A percentile compares a stretch with the other conserved stretches of the same genome.
Evolutionary conservation across 2,797 vertebrate species (phyloP).

Genomic region (Diplodus sargus): DNA sequence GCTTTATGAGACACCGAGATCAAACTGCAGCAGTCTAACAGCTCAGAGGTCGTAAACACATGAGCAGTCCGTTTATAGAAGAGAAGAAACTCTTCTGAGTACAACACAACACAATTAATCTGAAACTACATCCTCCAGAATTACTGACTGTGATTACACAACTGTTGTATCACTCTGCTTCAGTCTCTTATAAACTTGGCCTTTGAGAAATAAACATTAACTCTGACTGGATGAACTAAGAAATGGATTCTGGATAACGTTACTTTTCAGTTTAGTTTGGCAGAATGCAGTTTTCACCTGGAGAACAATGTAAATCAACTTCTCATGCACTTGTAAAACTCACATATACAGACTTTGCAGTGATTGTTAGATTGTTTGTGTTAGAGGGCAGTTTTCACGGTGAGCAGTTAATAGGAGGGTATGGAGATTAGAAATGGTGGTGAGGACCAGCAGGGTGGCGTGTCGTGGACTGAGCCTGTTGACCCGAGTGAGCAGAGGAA

Average conservation of each 20-base stretch:
- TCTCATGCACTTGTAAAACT: not conserved
- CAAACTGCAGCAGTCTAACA: slow-evolving; percentile 11
- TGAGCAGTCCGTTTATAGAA: not conserved
- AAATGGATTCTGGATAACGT: not conserved
- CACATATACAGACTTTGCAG: not conserved
- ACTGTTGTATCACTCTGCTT: not conserved
- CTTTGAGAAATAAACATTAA: not conserved
- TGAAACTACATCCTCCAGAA: no score
- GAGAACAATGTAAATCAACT: not conserved
- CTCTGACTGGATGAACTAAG: not conserved
- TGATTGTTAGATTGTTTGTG: not conserved
- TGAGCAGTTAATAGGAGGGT: not conserved
- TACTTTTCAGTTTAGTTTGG: not conserved
- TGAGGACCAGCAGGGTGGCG: not conserved
- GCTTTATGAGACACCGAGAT: not conserved
- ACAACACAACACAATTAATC: not conserved
- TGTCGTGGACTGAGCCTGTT: not conserved
- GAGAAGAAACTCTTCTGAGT: not conserved
- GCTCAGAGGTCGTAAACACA: not conserved
- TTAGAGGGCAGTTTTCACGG: not conserved
- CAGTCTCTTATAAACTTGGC: not conserved
- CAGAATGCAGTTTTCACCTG: not conserved
- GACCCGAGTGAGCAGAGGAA: not conserved
- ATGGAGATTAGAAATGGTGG: not conserved
- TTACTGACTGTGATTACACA: not conserved